These are phyloP conservation scores for Archaeoteleia sp. DNA, from an alignment of 2,888 invertebrate species.

Conservation along the genomic window DNA sequence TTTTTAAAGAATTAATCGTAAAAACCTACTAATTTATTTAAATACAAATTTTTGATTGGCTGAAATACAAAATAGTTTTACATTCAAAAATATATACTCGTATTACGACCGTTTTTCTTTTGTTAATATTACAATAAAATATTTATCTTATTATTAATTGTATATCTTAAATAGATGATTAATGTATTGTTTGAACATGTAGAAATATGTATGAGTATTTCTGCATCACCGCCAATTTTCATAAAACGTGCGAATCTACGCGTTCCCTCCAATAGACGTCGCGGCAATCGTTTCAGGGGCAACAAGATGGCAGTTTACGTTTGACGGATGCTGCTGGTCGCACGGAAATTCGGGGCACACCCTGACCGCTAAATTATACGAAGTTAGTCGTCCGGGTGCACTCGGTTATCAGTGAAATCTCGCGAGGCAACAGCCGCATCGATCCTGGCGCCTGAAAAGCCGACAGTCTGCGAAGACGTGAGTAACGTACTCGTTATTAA, in stretches of 20 bases:
- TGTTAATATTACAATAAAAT: no score
- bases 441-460: constrained; percentile 5
- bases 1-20: no score
- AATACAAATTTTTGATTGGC: no score
- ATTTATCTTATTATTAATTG: no score
- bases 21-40: no score
- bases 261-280: constrained; percentile 13
- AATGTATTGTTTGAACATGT: no score
- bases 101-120: no score
- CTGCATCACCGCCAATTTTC: constrained; percentile 8
- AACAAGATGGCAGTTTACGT: constrained; percentile 47
- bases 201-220: no score
- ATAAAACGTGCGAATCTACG: not conserved
- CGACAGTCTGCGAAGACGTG: constrained; percentile 25
- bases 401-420: constrained; percentile 3
- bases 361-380: constrained; percentile 24
- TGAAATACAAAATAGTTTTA: no score
- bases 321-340: constrained; percentile 50
- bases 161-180: no score
- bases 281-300: constrained; percentile 12
- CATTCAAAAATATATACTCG: no score
- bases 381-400: not conserved
- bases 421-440: constrained; percentile 1
- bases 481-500: no score
- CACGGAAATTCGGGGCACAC: constrained; percentile 40